Evolutionary conservation across 1,140 invertebrate genomes (phyloP), one percentile per base, ranked within the genome.

Genomic region (Coptotermes formosanus): DNA sequence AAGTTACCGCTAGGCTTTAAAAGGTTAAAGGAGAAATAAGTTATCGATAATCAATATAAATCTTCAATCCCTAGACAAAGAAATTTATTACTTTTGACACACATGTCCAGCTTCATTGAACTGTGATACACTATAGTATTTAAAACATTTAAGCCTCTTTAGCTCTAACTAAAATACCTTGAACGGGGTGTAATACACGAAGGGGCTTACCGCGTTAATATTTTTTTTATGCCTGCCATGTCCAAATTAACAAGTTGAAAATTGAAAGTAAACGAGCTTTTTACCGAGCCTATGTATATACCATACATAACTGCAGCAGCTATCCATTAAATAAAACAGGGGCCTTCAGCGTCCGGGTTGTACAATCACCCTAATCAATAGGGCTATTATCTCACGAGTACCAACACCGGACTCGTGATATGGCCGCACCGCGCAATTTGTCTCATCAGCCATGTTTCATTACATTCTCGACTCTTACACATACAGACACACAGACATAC

Each of bases 181-280:
- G 25, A 75, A 75, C n/a, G 64, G 38, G 25, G 25, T 75, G 64
- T 30, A 30, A n/a, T 30, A 75, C 64, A 30, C n/a, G 64, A 30
- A 75, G 64, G 64, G 64, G 64, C 64, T 75, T 75, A 75, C 64
- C 64, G 64, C 59, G 59, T 23, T 21, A 19, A 23, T 64, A n/a
- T 64, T 64, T 64, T 64, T 64, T 64, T 64, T 64, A 64, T 64
- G 25, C 64, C 64, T 75, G n/a, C n/a, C 64, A 30, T 75, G n/a
- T 84, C 52, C 48, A 84, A 84, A 84, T 84, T 84, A 84, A 52
- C 83, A 52, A 84, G 48, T 84, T 84, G 83, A 52, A 84, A 84
- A 84, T 84, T 84, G 83, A 84, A 84, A 84, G 48, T 59, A 84
- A 84, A 84, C 48, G 83, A 84, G 48, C 30, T 84, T 84, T 83